Conservation (phyloP, 2,797 vertebrate genomes). For the Coregonus sp. region DNA sequence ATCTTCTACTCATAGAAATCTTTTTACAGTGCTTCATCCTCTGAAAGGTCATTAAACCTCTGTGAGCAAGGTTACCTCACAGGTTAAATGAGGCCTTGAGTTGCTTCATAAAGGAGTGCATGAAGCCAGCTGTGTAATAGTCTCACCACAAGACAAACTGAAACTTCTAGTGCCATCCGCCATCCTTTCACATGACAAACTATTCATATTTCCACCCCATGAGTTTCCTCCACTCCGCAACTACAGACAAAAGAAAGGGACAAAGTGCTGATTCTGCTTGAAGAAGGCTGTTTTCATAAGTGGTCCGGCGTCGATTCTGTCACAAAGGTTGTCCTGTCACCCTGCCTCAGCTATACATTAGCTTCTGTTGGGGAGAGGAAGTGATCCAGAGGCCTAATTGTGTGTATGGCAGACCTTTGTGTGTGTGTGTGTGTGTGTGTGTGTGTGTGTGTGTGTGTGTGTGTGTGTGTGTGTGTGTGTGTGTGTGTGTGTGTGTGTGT, state of each 20-base stretch:
- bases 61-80: neutral
- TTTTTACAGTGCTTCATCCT: too few species aligned
- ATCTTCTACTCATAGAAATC: neutral
- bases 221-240: conserved; percentile 62
- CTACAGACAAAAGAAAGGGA: conserved; percentile 61
- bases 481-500: too few species aligned
- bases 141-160: conserved; percentile 7
- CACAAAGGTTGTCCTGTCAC: conserved; percentile 41
- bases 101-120: neutral
- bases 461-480: too few species aligned
- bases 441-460: too few species aligned
- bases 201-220: conserved; percentile 60
- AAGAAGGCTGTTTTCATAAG: conserved; percentile 71
- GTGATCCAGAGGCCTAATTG: conserved; percentile 74
- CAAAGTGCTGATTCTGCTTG: conserved; percentile 71
- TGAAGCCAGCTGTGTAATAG: conserved; percentile 17
- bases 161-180: conserved; percentile 34
- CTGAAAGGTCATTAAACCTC: too few species aligned
- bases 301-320: conserved; percentile 66
- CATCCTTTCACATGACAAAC: conserved; percentile 59
- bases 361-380: conserved; percentile 69
- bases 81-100: conserved; percentile 15
- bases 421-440: too few species aligned
- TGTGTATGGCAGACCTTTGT: conserved; percentile 23
- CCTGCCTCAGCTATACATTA: conserved; percentile 65